These are phyloP conservation scores for Eulemur albifrons DNA, from an alignment of 2,797 vertebrate genomes.

Conservation along the genomic window DNA sequence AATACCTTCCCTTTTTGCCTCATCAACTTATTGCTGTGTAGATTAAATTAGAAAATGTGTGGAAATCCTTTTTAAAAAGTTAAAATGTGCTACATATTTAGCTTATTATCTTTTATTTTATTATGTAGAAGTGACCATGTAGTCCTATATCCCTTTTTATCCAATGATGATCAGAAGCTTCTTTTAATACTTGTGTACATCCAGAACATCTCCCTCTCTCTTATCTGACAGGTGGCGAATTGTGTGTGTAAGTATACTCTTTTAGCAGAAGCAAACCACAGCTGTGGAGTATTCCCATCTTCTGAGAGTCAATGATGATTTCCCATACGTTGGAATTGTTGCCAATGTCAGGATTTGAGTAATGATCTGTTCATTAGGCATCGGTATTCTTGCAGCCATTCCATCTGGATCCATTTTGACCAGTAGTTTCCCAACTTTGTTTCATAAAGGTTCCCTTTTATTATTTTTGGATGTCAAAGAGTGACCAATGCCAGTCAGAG, in stretches of 20 bases:
- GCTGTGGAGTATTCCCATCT: slow-evolving; percentile 6
- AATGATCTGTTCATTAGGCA: neutral
- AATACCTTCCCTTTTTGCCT: neutral
- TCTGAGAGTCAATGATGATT: slow-evolving; percentile 32
- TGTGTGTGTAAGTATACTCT: neutral
- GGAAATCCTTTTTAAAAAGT: slow-evolving; percentile 2
- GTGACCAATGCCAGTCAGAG: neutral
- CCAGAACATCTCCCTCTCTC: neutral
- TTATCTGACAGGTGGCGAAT: slow-evolving; percentile 44
- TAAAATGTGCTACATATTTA: neutral
- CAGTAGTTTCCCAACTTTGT: neutral
- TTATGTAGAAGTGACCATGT: neutral
- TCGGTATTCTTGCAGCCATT: slow-evolving; percentile 5
- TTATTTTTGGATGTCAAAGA: neutral
- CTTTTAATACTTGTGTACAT: neutral
- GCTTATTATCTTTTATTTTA: neutral
- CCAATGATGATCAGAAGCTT: neutral
- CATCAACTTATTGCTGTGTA: neutral
- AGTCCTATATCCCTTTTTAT: neutral
- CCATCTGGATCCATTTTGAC: neutral
- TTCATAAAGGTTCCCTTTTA: neutral
- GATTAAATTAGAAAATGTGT: neutral
- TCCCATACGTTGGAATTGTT: slow-evolving; percentile 28
- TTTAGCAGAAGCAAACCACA: slow-evolving; percentile 40
- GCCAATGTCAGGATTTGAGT: neutral